Conservation (phyloP, 1,140 invertebrate genomes). For the Anadara kagoshimensis region DNA sequence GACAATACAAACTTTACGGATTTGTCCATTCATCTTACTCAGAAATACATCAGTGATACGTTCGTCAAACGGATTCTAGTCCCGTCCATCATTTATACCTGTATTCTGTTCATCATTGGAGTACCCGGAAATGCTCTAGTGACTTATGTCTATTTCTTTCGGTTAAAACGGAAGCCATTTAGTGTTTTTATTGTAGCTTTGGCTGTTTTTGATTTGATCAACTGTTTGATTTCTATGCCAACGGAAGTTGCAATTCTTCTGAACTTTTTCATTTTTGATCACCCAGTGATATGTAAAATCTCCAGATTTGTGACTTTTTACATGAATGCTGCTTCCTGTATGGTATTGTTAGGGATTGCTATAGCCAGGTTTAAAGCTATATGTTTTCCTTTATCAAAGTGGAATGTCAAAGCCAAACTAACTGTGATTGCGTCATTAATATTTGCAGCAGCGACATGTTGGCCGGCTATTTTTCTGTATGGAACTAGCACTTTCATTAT, state of each 20-base stretch:
- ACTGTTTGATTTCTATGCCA: slow-evolving; percentile 29
- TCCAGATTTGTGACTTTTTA: slow-evolving; percentile 36
- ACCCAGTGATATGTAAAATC: slow-evolving; percentile 30
- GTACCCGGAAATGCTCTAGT: slow-evolving; percentile 37
- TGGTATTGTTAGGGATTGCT: slow-evolving; percentile 32
- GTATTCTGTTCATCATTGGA: slow-evolving; percentile 24
- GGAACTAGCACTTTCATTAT: slow-evolving; percentile 20
- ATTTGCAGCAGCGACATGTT: slow-evolving; percentile 21
- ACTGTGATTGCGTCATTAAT: slow-evolving; percentile 5
- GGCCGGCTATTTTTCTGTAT: slow-evolving; percentile 36
- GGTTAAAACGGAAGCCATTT: slow-evolving; percentile 17
- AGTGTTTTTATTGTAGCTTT: slow-evolving; percentile 36
- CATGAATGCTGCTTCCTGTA: slow-evolving; percentile 29
- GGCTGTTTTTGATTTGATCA: slow-evolving; percentile 35
- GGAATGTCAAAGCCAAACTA: slow-evolving; percentile 6
- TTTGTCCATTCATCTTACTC: no score
- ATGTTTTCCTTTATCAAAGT: slow-evolving; percentile 1
- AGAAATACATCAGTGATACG: no score
- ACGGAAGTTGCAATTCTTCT: slow-evolving; percentile 23
- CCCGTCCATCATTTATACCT: slow-evolving; percentile 29
- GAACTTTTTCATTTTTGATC: slow-evolving; percentile 32
- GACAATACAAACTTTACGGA: no score
- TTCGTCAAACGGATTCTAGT: no score
- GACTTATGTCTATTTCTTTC: slow-evolving; percentile 30
- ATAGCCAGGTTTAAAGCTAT: slow-evolving; percentile 31